Conservation (phyloP, 2,113 vertebrate genomes). For the Machaerirhynchus nigripectus region DNA sequence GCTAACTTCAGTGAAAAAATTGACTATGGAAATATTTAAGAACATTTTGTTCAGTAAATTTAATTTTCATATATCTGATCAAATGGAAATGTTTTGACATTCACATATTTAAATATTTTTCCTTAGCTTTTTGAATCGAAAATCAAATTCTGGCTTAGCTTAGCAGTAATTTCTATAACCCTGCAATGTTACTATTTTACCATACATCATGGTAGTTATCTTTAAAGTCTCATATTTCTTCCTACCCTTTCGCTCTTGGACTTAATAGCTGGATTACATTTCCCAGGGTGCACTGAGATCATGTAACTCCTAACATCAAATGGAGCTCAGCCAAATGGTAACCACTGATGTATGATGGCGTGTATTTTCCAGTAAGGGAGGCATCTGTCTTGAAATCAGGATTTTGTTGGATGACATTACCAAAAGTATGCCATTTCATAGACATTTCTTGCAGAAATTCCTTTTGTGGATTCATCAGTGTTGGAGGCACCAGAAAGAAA, state of each 20-base stretch:
- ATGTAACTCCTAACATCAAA: background rate
- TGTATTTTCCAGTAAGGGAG: background rate
- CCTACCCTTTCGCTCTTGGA: background rate
- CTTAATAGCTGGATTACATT: background rate
- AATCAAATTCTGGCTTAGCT: slow-evolving; percentile 6
- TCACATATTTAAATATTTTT: background rate
- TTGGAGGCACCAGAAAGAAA: background rate
- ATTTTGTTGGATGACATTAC: background rate
- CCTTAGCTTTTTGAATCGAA: background rate
- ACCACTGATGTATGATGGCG: rapidly evolving
- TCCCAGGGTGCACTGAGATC: background rate
- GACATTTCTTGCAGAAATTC: background rate
- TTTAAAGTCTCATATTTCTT: background rate
- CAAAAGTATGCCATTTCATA: background rate
- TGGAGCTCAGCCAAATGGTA: background rate
- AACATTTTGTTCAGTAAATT: slow-evolving; percentile 7
- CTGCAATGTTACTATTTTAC: background rate
- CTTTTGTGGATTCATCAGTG: background rate
- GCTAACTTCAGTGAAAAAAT: background rate
- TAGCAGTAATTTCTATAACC: background rate
- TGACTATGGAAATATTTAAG: background rate
- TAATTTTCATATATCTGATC: slow-evolving; percentile 25
- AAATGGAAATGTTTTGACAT: slow-evolving; percentile 36
- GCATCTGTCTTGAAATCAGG: background rate
- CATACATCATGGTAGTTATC: background rate